A percentile compares a stretch with the other conserved stretches of the same genome.
These are phyloP conservation scores for Chondrilla cf. caribensis DNA, from an alignment of 37 sponge, comb jelly and placozoan species.

Conservation along the genomic window DNA sequence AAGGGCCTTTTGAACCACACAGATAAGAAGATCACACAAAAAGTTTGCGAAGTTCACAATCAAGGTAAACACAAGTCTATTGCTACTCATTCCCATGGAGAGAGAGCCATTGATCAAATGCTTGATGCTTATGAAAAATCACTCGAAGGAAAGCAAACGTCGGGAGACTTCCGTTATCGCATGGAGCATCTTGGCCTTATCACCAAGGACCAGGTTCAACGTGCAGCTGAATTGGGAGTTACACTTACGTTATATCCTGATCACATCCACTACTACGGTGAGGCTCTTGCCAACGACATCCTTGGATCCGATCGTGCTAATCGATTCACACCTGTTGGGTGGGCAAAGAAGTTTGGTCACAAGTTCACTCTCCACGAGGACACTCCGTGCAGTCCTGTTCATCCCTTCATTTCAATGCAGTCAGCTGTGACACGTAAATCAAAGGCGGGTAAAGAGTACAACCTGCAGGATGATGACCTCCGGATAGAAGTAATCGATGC, in stretches of 20 bases:
- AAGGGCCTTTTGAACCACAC: conserved; percentile 23
- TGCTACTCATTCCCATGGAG: conserved; percentile 62
- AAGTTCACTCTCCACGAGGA: conserved; percentile 50
- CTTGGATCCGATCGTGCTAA: conserved; percentile 41
- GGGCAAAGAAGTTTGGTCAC: conserved; percentile 19
- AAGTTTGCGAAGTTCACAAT: conserved; percentile 26
- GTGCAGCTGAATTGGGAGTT: conserved; percentile 37
- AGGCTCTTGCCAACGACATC: conserved; percentile 36
- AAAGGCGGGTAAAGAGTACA: neutral
- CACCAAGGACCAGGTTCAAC: conserved; percentile 38
- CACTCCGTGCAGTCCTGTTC: conserved; percentile 27
- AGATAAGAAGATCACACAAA: conserved; percentile 12
- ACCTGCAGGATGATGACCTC: conserved; percentile 2
- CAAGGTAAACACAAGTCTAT: conserved; percentile 5
- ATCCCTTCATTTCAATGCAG: conserved; percentile 34
- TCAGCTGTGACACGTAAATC: conserved; percentile 38
- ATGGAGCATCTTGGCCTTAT: conserved; percentile 54
- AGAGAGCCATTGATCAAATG: conserved; percentile 45
- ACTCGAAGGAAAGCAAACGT: neutral
- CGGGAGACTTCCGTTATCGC: conserved; percentile 40
- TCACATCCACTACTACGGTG: conserved; percentile 47
- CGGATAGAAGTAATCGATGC: conserved; percentile 46
- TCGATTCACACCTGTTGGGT: conserved; percentile 27
- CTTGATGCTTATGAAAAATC: conserved; percentile 30
- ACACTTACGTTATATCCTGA: conserved; percentile 37